phyloP scores from a whole-genome alignment of 2,888 invertebrate genomes.

The Syrista parreyssii region DNA sequence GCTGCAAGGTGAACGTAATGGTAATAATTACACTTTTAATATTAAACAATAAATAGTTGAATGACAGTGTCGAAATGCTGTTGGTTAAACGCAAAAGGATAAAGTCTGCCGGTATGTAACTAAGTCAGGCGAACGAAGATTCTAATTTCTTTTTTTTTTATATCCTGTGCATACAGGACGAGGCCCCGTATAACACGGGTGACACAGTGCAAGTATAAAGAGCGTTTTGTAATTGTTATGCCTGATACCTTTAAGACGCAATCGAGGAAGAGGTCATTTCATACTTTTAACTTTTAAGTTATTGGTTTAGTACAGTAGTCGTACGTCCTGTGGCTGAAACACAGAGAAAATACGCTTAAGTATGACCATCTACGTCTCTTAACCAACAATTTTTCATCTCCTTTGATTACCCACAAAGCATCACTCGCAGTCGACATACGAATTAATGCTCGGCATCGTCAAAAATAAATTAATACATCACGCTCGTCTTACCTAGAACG shows the following conservation, averaged over 20 bases:
- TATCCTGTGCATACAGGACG: background rate
- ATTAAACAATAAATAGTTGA: slow-evolving; percentile 39
- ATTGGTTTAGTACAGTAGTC: slow-evolving; percentile 1
- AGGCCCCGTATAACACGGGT: background rate
- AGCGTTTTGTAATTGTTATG: background rate
- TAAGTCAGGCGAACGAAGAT: background rate
- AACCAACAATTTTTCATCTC: background rate
- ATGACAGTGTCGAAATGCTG: slow-evolving; percentile 32
- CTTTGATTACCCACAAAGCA: background rate
- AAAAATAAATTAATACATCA: background rate
- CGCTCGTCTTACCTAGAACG: slow-evolving; percentile 51
- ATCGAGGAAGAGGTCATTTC: slow-evolving; percentile 40
- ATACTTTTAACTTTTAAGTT: slow-evolving; percentile 29
- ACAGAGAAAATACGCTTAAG: background rate
- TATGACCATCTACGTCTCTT: background rate
- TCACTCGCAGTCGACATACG: background rate
- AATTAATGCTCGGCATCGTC: background rate
- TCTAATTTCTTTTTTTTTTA: background rate
- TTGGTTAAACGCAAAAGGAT: slow-evolving; percentile 9
- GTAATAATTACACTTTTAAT: slow-evolving; percentile 24
- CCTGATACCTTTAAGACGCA: slow-evolving; percentile 27
- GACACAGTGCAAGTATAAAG: slow-evolving; percentile 1
- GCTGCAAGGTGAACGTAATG: slow-evolving; percentile 20
- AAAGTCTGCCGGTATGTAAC: background rate
- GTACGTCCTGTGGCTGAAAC: slow-evolving; percentile 11